A percentile compares a stretch with the other conserved stretches of the same genome.
Conservation (phyloP, 1,140 invertebrate genomes). For the Gryon sp. region DNA sequence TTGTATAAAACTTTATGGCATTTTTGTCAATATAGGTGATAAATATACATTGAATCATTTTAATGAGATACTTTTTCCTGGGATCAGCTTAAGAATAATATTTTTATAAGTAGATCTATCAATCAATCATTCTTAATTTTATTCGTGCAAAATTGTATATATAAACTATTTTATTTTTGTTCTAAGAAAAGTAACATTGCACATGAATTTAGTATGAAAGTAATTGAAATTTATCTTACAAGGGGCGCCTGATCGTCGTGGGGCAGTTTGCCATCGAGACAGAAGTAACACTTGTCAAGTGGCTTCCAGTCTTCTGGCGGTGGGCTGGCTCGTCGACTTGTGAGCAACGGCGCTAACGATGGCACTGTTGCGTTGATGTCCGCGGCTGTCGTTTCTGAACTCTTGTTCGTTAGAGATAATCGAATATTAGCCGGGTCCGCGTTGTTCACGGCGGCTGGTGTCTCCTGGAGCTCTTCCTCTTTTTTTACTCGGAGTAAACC, state of each 20-base stretch:
- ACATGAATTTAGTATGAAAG: no score
- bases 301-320: conserved; percentile 90
- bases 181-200: no score
- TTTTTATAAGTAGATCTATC: no score
- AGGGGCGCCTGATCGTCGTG: conserved; percentile 81
- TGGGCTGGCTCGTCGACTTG: conserved; percentile 76
- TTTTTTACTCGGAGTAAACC: conserved; percentile 77
- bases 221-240: no score
- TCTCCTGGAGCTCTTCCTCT: conserved; percentile 76
- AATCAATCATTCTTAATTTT: no score
- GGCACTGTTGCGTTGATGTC: conserved; percentile 63
- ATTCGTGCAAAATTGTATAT: no score
- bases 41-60: no score
- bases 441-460: conserved; percentile 66
- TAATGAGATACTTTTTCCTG: no score
- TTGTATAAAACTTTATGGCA: no score
- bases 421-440: conserved; percentile 68
- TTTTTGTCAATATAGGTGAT: no score
- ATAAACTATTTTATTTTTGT: no score
- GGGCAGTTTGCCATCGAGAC: conserved; percentile 88
- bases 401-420: conserved; percentile 62
- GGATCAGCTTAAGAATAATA: no score
- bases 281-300: conserved; percentile 92
- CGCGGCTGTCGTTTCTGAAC: conserved; percentile 54
- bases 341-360: conserved; percentile 66